Conservation (phyloP, 2,113 vertebrate genomes). For the Lepisosteus osseus region DNA sequence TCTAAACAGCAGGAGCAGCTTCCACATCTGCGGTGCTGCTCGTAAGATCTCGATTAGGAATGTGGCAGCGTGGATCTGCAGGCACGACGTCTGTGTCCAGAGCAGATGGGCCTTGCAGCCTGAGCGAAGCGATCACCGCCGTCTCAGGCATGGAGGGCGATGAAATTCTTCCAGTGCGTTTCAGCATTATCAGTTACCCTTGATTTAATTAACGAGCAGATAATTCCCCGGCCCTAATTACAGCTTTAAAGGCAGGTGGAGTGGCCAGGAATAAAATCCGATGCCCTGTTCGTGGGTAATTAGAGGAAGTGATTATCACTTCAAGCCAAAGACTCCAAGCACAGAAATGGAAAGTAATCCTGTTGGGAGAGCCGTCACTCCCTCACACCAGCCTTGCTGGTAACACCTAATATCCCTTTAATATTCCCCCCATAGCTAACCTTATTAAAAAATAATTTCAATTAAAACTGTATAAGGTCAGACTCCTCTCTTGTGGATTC, state of each 20-base stretch:
- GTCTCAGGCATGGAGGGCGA: no score
- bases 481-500: constrained; percentile 17
- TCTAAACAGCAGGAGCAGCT: no score
- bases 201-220: constrained; percentile 50
- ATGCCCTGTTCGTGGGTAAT: constrained; percentile 14
- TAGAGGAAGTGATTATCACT: constrained; percentile 15
- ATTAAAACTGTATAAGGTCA: constrained; percentile 39
- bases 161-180: no score
- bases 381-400: neutral
- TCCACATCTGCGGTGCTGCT: no score
- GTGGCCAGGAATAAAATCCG: neutral
- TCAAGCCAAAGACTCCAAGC: constrained; percentile 11
- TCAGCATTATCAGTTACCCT: constrained; percentile 31
- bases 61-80: no score
- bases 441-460: constrained; percentile 39
- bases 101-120: no score
- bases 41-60: no score
- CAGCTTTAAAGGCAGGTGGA: constrained; percentile 23
- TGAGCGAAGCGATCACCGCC: no score
- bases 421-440: constrained; percentile 21
- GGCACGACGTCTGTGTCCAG: no score
- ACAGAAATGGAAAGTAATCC: neutral
- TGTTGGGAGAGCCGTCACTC: constrained; percentile 20
- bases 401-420: constrained; percentile 11
- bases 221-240: constrained; percentile 46